Base-by-base conservation (phyloP, 2,888 invertebrate species). In the Prionchulus punctatus region DNA sequence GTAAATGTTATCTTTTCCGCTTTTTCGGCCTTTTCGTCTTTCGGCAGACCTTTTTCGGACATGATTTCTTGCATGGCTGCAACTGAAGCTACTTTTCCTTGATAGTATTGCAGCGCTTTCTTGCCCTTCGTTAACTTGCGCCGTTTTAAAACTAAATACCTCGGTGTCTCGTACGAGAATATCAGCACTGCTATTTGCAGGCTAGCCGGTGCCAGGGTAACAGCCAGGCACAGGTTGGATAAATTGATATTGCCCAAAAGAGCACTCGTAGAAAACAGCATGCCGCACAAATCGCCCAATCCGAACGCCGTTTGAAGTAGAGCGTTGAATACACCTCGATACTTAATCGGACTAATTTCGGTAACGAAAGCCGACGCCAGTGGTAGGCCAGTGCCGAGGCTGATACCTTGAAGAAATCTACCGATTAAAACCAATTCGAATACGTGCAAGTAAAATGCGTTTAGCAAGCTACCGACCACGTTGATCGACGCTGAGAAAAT, bases 31-130 rank as follows among this genome's bases (percentile, higher is more conserved):
- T 45, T 45, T 4, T 45, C 12, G 23, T 4, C 18, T 23, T 12
- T 45, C 45, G 23, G n/a, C n/a, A n/a, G n/a, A n/a, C n/a, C n/a
- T n/a, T 45, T 45, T 45, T 45, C 45, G 45, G 45, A 12, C 23
- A n/a, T 12, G 23, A 45, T 45, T 45, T 45, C 45, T 12, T 45
- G 12, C 4, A 45, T n/a, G 4, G 45, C 23, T 23, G 12, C 23
- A 23, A n/a, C 12, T 4, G 45, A 12, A 45, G 12, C 23, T n/a
- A n/a, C n/a, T n/a, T n/a, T n/a, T 12, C 36, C 36, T 36, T 36
- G 36, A 36, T 36, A 36, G 18, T 36, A 36, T 36, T 36, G 36
- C 7, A 36, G 36, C 7, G 36, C 36, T 18, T 12, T 7, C 36
- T 36, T 36, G 7, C 36, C 36, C 7, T 36, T 18, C 36, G 18